These are phyloP conservation scores for Aplysina aerophoba DNA, from an alignment of 37 sponge, comb jelly and placozoan genomes.

Conservation along the genomic window DNA sequence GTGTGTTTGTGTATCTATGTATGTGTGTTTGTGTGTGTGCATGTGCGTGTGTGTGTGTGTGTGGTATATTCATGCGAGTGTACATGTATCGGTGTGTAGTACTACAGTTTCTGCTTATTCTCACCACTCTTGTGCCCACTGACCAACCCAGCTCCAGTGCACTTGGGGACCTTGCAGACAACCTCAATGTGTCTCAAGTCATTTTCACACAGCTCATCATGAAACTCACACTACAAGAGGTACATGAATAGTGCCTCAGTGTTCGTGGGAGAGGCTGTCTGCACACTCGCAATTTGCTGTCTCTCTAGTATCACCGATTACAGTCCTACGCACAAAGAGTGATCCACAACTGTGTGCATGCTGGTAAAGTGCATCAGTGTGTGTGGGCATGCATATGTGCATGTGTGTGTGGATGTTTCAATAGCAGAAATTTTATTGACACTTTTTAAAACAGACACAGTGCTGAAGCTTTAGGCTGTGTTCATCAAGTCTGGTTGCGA, in stretches of 20 bases:
- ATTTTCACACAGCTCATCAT: conserved; percentile 9
- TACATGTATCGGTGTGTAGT: not conserved
- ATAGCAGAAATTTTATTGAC: no score
- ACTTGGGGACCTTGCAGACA: not conserved
- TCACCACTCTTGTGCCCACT: no score
- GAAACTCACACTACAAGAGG: conserved; percentile 14
- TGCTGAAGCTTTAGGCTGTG: no score
- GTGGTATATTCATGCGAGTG: not conserved
- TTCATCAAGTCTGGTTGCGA: no score
- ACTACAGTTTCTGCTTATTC: no score
- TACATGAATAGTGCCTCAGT: not conserved
- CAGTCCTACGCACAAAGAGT: no score
- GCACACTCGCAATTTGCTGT: no score
- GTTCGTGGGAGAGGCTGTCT: not conserved
- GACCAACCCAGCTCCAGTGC: not conserved
- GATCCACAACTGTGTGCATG: not conserved
- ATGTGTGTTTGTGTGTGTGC: conserved; percentile 28
- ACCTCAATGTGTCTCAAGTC: conserved; percentile 20
- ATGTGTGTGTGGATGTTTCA: not conserved
- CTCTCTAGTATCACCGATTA: no score
- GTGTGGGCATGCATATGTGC: not conserved
- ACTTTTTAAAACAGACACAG: no score
- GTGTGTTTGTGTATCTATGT: no score
- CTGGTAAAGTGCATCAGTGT: no score
- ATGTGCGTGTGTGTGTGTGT: conserved; percentile 3